Percentiles rank a stretch among this genome's conserved stretches.
phyloP scores from a whole-genome alignment of 2,888 invertebrate species.

The Apamea anceps region DNA sequence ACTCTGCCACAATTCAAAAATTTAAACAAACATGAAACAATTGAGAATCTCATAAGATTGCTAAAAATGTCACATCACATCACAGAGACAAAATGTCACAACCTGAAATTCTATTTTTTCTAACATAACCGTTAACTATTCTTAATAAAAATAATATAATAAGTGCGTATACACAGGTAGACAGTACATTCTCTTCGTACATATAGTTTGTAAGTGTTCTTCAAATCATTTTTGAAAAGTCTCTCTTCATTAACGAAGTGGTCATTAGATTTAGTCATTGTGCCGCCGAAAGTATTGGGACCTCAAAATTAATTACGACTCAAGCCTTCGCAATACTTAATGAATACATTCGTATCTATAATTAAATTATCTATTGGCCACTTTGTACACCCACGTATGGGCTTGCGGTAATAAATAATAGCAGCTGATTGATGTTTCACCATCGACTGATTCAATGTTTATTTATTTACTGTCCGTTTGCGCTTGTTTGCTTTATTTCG shows the following conservation, averaged over 20 bases:
- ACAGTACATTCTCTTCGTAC: background rate
- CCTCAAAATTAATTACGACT: conserved; percentile 62
- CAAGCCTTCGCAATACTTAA: conserved; percentile 66
- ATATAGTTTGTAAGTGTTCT: background rate
- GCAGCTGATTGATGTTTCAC: conserved; percentile 71
- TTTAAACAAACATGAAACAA: background rate
- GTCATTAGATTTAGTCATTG: conserved; percentile 35
- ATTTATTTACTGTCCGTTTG: conserved; percentile 59
- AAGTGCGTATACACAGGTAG: background rate
- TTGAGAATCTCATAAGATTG: conserved; percentile 21
- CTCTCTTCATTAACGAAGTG: conserved; percentile 27
- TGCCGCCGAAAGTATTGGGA: conserved; percentile 41
- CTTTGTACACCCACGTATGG: conserved; percentile 75
- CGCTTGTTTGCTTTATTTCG: conserved; percentile 56
- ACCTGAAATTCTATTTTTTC: background rate
- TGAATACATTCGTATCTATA: conserved; percentile 74
- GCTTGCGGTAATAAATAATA: conserved; percentile 71
- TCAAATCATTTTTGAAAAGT: background rate
- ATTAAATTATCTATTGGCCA: conserved; percentile 77
- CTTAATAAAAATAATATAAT: background rate
- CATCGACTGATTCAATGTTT: conserved; percentile 65
- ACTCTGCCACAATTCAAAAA: background rate
- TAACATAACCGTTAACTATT: background rate
- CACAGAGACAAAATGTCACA: conserved; percentile 9
- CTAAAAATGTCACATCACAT: background rate